Base-by-base conservation (phyloP, 2,797 vertebrate species). In the Urosaurus nigricauda region DNA sequence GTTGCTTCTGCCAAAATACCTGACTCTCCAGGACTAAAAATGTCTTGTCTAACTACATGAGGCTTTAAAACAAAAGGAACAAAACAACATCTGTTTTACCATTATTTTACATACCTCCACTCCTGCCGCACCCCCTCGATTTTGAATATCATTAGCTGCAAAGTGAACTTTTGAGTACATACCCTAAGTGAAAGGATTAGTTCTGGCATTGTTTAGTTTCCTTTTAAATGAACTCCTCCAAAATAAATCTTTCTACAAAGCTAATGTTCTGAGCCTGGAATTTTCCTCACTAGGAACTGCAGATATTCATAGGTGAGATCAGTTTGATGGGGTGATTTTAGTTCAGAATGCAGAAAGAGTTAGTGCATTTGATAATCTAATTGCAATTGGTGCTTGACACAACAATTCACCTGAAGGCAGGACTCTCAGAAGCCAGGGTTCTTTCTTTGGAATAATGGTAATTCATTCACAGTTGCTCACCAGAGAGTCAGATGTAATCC, bases 221-320 rank as follows among this genome's bases (percentile, higher is more conserved):
- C 35, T 35, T 35, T 58, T 35, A 74, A 71, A 74, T 51, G 8
- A 40, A 73, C 79, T 68, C 32, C 60, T 65, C 21, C 26, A 78
- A 88, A 32, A 68, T 40, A 77, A 37, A 68, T 77, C 40, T 40
- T 84, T 56, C 40, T 81, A 56, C 60, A 88, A 79, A 47, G 63
- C 91, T 88, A 68, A 86, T 86, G 26, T 91, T 94, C 82, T 84
- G 68, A 0, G 0, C 58, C 12, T 84, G 73, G 71, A 86, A 73
- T 91, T 95, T 29, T 78, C 86, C 75, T 83, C 87, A 89, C 43
- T 63, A 85, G 88, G 81, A 86, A 32, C 51, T 84, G 84, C 84
- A 91, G 77, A 87, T 86, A 90, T 82, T 65, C 2, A 87, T 92
- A 85, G 93, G 81, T 89, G 90, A 78, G 88, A 86, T 90, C 91